Evolutionary conservation across 2,113 vertebrate species (phyloP).

Genomic region (Psittacara wagleri): DNA sequence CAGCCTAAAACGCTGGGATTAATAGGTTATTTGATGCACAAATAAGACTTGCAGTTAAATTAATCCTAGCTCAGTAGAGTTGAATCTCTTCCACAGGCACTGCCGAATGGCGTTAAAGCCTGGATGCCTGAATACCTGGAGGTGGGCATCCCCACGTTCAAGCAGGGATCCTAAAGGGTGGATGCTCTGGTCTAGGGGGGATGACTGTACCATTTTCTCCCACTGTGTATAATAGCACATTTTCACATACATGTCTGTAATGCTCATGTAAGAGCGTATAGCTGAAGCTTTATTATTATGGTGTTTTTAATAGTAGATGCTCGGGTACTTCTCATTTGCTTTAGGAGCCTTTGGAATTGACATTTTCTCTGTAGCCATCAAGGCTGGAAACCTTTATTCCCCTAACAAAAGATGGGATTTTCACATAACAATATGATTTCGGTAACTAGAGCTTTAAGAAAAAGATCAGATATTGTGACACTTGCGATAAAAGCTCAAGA

Average conservation of each 20-base stretch:
- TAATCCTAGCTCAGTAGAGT: background rate
- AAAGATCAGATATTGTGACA: conserved; percentile 14
- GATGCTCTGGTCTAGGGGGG: background rate
- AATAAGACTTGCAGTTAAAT: background rate
- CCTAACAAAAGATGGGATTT: conserved; percentile 1
- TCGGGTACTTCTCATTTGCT: background rate
- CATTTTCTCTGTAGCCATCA: background rate
- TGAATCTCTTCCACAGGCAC: background rate
- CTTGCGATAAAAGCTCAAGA: background rate
- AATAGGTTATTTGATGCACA: background rate
- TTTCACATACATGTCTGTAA: background rate
- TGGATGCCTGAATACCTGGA: background rate
- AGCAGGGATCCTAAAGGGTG: background rate
- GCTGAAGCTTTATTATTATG: background rate
- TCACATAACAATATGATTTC: background rate
- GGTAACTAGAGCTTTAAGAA: conserved; percentile 5
- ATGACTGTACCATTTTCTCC: background rate
- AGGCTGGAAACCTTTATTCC: background rate
- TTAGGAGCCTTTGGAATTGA: background rate
- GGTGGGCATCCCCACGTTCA: no score
- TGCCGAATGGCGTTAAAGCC: background rate
- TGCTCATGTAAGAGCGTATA: fast-evolving
- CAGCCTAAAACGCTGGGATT: background rate
- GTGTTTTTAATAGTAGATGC: background rate
- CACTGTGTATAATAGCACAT: background rate